Base-by-base conservation (phyloP, 2,797 vertebrate species). In the Micrastur ruficollis region DNA sequence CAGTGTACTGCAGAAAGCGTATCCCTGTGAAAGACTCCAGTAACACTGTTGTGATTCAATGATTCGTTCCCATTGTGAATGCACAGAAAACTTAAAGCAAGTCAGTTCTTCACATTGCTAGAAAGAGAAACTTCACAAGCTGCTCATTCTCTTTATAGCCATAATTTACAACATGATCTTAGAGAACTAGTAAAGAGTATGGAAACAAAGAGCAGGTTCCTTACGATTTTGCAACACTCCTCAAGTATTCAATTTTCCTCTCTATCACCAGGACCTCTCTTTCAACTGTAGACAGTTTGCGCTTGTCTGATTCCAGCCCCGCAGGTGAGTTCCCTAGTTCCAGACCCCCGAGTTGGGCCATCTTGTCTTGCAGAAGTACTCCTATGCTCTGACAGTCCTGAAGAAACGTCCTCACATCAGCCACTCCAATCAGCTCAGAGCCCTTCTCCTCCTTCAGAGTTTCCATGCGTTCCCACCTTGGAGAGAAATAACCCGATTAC, bases 391-490 rank as follows among this genome's bases (percentile, higher is more conserved):
- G 96, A 50, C 98, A 99, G 93, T 98, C 98, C 81, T 98, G 98
- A 66, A 99, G 98, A 92, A 99, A 98, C 1, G 95, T 98, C 73
- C 94, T 97, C 34, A 98, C 98, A 6, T 99, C 98, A 1, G 97
- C 98, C 20, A 98, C 97, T 47, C 95, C 98, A 34, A 98, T 98
- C 90, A 99, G 97, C 95, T 98, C 98, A 0, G 96, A 97, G 19
- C 98, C 98, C 44, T 98, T 99, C 83, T 99, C 98, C 27, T 99
- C 98, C 96, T 99, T 99, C 93, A 99, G 97, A 50, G 46, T 89
- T 97, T 99, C 98, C 96, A 99, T 98, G 38, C 42, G 42, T 46
- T 98, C 96, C 99, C 99, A 99, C 95, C 99, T 99, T 93, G 56
- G 58, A 92, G 47, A 4, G 13, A 89, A 40, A 85, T 9, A 87